Conservation (phyloP, 2,888 invertebrate species). For the Metacarcinus magister region DNA sequence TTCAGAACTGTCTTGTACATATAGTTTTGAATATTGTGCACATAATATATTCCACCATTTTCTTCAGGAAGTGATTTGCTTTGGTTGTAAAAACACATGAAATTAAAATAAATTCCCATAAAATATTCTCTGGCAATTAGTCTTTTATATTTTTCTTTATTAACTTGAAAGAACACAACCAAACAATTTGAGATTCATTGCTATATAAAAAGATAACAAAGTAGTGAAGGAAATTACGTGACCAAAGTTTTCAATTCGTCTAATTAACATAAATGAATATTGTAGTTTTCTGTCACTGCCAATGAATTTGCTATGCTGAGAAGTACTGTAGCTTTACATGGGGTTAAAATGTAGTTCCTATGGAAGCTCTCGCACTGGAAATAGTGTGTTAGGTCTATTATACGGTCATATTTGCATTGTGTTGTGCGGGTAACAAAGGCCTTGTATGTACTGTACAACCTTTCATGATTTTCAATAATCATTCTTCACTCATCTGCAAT, state of each 20-base stretch:
- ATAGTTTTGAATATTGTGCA: neutral
- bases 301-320: neutral
- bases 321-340: neutral
- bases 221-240: neutral
- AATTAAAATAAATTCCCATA: neutral
- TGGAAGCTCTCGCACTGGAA: neutral
- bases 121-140: neutral
- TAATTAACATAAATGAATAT: neutral
- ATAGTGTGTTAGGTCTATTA: neutral
- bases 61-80: neutral
- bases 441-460: neutral
- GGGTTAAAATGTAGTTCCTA: neutral
- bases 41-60: neutral
- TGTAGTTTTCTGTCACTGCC: neutral
- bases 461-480: neutral
- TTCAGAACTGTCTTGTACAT: neutral
- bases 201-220: neutral
- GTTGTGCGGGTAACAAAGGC: neutral
- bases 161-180: neutral
- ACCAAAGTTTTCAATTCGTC: neutral
- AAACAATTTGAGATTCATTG: neutral
- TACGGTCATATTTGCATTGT: neutral
- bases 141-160: neutral
- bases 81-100: neutral
- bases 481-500: neutral